phyloP scores from a whole-genome alignment of 2,113 vertebrate genomes.

The Odobenus rosmarus region DNA sequence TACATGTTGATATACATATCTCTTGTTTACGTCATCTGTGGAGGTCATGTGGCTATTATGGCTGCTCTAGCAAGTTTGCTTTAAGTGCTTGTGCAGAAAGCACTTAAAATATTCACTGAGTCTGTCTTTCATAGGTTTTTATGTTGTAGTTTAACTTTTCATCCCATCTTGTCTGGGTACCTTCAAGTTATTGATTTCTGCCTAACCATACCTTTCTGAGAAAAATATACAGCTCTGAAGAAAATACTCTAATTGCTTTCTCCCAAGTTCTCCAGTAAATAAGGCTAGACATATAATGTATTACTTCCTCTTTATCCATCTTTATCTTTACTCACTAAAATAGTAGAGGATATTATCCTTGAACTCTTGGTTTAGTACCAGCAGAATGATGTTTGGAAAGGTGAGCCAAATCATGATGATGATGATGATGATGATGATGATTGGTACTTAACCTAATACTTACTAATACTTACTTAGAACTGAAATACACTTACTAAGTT shows the following conservation, averaged over 20 bases:
- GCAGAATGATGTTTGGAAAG: not conserved
- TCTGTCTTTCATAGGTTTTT: not conserved
- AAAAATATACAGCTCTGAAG: not conserved
- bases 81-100: not conserved
- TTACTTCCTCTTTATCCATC: not conserved
- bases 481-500: not conserved
- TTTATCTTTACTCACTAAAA: not conserved
- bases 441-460: not conserved
- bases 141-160: not conserved
- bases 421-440: not conserved
- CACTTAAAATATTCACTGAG: no score
- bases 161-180: not conserved
- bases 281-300: not conserved
- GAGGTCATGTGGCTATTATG: not conserved
- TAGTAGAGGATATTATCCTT: not conserved
- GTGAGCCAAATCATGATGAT: not conserved
- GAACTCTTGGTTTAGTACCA: not conserved
- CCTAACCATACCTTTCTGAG: not conserved
- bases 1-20: no score
- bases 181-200: slow-evolving; percentile 7
- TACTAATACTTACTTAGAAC: no score
- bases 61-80: not conserved
- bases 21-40: not conserved
- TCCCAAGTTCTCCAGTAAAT: not conserved
- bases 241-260: not conserved